A percentile compares a stretch with the other conserved stretches of the same genome.
These are phyloP conservation scores for Pristionchus maxplancki DNA, from an alignment of 2,888 invertebrate genomes.

Conservation along the genomic window DNA sequence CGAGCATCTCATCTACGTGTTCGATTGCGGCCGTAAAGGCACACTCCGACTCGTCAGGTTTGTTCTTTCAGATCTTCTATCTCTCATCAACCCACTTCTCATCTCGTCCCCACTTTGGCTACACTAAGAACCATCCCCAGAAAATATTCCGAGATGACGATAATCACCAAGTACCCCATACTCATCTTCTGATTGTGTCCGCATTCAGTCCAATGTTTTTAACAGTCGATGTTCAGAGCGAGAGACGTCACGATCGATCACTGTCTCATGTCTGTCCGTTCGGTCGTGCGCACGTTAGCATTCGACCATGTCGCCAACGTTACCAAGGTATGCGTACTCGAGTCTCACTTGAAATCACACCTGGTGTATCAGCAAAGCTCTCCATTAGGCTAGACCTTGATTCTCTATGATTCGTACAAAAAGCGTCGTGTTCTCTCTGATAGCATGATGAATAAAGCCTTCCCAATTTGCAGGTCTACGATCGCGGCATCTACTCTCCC, in stretches of 20 bases:
- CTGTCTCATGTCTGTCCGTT: background rate
- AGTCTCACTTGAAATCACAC: background rate
- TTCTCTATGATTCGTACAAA: no score
- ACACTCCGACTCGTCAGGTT: background rate
- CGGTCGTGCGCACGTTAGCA: no score
- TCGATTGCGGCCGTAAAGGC: conserved; percentile 59
- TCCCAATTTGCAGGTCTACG: conserved; percentile 56
- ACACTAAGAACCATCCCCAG: background rate
- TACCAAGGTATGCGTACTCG: background rate
- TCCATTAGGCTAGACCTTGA: no score
- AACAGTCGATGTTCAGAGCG: no score
- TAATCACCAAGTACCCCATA: background rate
- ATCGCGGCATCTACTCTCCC: conserved; percentile 72
- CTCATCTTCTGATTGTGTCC: no score
- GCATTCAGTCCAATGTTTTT: no score
- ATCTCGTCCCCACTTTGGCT: no score
- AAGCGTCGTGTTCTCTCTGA: background rate
- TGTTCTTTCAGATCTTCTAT: background rate
- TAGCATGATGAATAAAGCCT: background rate
- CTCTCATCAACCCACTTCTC: no score
- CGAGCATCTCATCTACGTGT: conserved; percentile 71
- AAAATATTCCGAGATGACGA: no score
- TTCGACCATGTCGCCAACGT: background rate
- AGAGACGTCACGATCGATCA: background rate
- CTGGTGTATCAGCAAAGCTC: no score